These are phyloP conservation scores for Ferdinandea cuprea DNA, from an alignment of 2,888 invertebrate species.

Conservation along the genomic window DNA sequence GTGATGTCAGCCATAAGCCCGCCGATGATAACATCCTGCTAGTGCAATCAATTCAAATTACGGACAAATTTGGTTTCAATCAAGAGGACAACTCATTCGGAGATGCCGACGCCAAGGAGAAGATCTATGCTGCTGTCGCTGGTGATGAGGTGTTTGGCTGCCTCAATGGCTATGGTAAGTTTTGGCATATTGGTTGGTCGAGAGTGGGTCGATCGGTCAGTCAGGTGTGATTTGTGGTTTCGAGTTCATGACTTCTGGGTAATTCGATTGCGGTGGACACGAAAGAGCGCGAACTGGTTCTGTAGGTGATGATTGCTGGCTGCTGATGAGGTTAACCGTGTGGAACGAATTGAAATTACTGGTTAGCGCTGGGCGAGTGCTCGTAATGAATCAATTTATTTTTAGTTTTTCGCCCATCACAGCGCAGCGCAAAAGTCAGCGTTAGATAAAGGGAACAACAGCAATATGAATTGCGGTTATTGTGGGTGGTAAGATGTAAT, in stretches of 20 bases:
- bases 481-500: constrained; percentile 1
- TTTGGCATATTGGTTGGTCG: not conserved
- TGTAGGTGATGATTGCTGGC: constrained; percentile 49
- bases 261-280: constrained; percentile 56
- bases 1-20: constrained; percentile 82
- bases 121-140: constrained; percentile 88
- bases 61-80: constrained; percentile 95
- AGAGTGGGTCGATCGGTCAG: constrained; percentile 74
- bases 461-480: constrained; percentile 23
- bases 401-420: not conserved
- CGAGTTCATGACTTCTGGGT: constrained; percentile 73
- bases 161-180: constrained; percentile 83
- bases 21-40: constrained; percentile 92
- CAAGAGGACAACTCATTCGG: constrained; percentile 84
- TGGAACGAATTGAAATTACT: constrained; percentile 67
- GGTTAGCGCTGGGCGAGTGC: constrained; percentile 36
- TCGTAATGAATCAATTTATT: constrained; percentile 75
- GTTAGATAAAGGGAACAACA: not conserved
- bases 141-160: constrained; percentile 83
- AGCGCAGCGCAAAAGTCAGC: no score
- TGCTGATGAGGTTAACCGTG: constrained; percentile 69
- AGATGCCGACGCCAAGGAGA: constrained; percentile 86
- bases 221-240: constrained; percentile 71
- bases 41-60: constrained; percentile 96
- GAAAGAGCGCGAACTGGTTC: constrained; percentile 48